Base-by-base conservation (phyloP, 2,888 invertebrate species). In the Cryptus viduatorius region DNA sequence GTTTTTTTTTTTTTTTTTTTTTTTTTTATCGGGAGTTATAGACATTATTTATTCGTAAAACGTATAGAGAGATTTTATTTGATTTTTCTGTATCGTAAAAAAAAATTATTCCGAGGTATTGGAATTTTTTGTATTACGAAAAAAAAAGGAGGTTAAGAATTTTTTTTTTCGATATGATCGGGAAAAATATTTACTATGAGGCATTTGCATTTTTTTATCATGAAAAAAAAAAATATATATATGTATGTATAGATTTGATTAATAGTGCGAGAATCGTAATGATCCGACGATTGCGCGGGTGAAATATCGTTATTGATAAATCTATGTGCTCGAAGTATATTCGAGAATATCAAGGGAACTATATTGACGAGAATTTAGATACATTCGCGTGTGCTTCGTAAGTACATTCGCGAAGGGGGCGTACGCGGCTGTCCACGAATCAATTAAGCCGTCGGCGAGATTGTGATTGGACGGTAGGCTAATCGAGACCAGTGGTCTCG, bases 371-470 rank as follows among this genome's bases (percentile, higher is more conserved):
- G 14, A 48, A 14, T 16, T 42, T 56, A n/a, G 24, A 77, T 76
- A 19, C 12, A 65, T 48, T 53, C 42, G 65, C 50, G 46, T 48
- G 65, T 56, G 76, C 29, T 77, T 67, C 67, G 44, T 29, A 78
- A 44, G 68, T 14, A 12, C 19, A 16, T n/a, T 53, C 53, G 29
- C 61, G 46, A 42, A 71, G 48, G 69, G 61, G 69, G 50, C 61
- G 69, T 78, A 50, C 37, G 16, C 61, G n/a, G 61, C 78, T 71
- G 69, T 64, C 78, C 42, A 50, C 48, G 69, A 79, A 71, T 79
- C 78, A 71, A 69, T 79, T 71, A 79, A 79, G 78, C 69, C 78
- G 78, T 78, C 78, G 69, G 78, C 69, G 50, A 50, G 78, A 69
- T 64, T 64, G 69, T 64, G 79, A 79, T 64, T 71, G 71, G 79